Conservation (phyloP, 2,113 vertebrate genomes). For the Sebastes schlegelii region DNA sequence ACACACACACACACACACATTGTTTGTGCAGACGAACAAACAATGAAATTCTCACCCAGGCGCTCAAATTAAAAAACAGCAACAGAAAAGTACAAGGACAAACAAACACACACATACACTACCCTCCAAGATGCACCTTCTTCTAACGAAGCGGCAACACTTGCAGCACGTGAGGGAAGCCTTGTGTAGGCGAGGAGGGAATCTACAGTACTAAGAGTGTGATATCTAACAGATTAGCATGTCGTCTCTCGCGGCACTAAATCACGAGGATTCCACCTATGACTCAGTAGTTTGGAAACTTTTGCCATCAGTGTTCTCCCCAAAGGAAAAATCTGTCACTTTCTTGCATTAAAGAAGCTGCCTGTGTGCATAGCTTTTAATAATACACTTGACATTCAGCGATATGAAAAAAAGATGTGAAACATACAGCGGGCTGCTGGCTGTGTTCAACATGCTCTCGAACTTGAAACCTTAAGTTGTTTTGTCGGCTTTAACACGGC, state of each 20-base stretch:
- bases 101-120: slow-evolving; percentile 5
- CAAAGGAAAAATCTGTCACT: slow-evolving; percentile 28
- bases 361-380: slow-evolving; percentile 1
- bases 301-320: slow-evolving; percentile 13
- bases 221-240: slow-evolving; percentile 71
- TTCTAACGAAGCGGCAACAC: slow-evolving; percentile 33
- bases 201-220: slow-evolving; percentile 63
- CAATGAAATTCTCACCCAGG: slow-evolving; percentile 25
- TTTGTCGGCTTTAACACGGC: neutral
- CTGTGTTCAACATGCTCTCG: slow-evolving; percentile 10
- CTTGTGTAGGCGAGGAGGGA: slow-evolving; percentile 67
- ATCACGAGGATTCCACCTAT: slow-evolving; percentile 67
- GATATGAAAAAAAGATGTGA: slow-evolving; percentile 7
- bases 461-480: neutral
- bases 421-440: slow-evolving; percentile 2
- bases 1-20: neutral
- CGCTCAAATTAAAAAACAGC: slow-evolving; percentile 2
- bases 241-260: slow-evolving; percentile 39
- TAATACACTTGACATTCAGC: slow-evolving; percentile 34
- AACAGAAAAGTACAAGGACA: neutral
- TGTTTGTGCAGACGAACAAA: slow-evolving; percentile 16
- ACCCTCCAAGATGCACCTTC: slow-evolving; percentile 30
- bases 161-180: slow-evolving; percentile 66
- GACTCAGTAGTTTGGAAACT: slow-evolving; percentile 67
- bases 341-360: slow-evolving; percentile 11